A percentile compares a stretch with the other conserved stretches of the same genome.
phyloP scores from a whole-genome alignment of 1,140 invertebrate genomes.

The Saxidomus purpurata region DNA sequence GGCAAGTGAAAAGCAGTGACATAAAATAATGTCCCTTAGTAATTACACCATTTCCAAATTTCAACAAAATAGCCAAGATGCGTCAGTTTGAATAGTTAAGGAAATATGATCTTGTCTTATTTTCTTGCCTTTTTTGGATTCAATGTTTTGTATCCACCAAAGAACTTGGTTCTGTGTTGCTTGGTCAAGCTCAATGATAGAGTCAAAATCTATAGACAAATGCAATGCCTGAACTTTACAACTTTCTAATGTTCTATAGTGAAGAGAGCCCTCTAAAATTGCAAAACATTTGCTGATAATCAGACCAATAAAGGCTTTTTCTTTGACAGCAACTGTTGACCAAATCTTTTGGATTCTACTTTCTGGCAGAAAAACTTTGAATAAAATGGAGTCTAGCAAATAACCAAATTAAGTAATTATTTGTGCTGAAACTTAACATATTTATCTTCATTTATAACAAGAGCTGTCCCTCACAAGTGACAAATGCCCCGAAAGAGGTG shows the following conservation, averaged over 20 bases:
- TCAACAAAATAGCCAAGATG: conserved; percentile 4
- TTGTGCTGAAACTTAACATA: conserved; percentile 12
- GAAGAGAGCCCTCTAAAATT: not conserved
- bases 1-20: conserved; percentile 46
- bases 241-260: conserved; percentile 5
- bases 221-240: not conserved
- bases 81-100: not conserved
- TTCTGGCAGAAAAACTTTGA: conserved; percentile 38
- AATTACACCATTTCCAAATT: conserved; percentile 58
- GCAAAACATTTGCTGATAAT: conserved; percentile 7
- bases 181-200: not conserved
- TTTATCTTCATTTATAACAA: conserved; percentile 41
- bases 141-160: conserved; percentile 1
- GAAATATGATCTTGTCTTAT: conserved; percentile 39
- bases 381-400: conserved; percentile 31
- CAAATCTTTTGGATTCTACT: not conserved
- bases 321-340: not conserved
- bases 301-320: not conserved
- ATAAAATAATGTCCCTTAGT: conserved; percentile 48
- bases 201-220: not conserved
- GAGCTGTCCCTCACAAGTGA: too few species aligned
- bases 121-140: conserved; percentile 37
- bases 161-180: not conserved
- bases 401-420: conserved; percentile 40
- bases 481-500: too few species aligned